phyloP scores from a whole-genome alignment of 2,888 invertebrate genomes.

The Caenorhabditis drosophilae region DNA sequence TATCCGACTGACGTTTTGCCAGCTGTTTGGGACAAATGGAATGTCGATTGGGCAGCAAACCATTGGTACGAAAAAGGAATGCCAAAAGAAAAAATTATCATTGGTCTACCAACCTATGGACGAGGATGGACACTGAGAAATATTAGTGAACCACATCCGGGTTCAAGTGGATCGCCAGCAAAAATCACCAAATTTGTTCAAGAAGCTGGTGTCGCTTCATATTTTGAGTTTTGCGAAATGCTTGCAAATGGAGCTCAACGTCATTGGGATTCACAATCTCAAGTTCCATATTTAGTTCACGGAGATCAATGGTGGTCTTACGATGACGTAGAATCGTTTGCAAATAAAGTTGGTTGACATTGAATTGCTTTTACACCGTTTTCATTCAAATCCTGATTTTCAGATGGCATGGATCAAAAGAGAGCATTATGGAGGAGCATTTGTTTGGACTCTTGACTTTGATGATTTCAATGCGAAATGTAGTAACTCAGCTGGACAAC shows the following conservation, averaged over 20 bases:
- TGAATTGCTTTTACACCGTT: constrained; percentile 60
- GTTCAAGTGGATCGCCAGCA: constrained; percentile 51
- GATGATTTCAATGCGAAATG: constrained; percentile 69
- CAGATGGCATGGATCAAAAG: constrained; percentile 62
- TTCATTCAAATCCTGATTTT: no score
- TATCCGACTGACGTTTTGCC: constrained; percentile 46
- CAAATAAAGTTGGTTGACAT: no score
- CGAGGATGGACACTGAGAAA: constrained; percentile 63
- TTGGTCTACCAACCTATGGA: constrained; percentile 66
- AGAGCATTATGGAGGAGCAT: constrained; percentile 67
- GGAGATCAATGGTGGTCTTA: constrained; percentile 91
- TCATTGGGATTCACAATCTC: constrained; percentile 77
- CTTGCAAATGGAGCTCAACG: constrained; percentile 81
- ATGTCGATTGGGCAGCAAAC: constrained; percentile 80
- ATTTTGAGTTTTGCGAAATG: constrained; percentile 90
- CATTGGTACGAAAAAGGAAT: constrained; percentile 74
- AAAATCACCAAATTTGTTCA: constrained; percentile 77
- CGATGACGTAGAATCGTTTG: constrained; percentile 84
- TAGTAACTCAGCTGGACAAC: constrained; percentile 53
- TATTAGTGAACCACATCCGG: constrained; percentile 41
- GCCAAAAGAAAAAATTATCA: constrained; percentile 62
- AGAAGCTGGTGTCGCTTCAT: constrained; percentile 91
- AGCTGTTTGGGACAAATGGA: constrained; percentile 54
- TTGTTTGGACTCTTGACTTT: constrained; percentile 69
- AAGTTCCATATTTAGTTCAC: constrained; percentile 79